Percentiles rank a stretch among this genome's conserved stretches.
phyloP scores from a whole-genome alignment of 2,113 vertebrate species.

The Caracal caracal region DNA sequence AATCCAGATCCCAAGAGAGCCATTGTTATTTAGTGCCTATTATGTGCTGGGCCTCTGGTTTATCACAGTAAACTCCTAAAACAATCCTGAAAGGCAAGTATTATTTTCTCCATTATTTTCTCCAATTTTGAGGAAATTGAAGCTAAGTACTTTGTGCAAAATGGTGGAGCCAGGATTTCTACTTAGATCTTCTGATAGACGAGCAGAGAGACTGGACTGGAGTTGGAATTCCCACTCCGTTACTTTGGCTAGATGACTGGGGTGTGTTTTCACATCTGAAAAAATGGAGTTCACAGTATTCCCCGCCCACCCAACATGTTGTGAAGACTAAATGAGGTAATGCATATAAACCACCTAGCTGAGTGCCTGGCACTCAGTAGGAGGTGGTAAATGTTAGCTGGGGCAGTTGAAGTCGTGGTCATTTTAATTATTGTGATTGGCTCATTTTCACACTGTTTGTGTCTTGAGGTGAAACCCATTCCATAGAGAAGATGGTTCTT shows the following conservation, averaged over 20 bases:
- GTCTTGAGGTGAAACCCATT: neutral
- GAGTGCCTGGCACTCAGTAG: neutral
- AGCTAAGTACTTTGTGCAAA: neutral
- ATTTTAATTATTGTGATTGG: conserved; percentile 34
- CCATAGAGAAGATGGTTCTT: neutral
- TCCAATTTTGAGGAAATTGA: conserved; percentile 40
- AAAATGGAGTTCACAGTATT: neutral
- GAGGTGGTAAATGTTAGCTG: neutral
- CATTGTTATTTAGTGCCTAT: neutral
- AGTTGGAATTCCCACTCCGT: neutral
- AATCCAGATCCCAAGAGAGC: neutral
- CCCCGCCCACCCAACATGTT: neutral
- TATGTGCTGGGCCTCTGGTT: neutral
- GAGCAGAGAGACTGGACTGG: neutral
- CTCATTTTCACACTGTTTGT: neutral
- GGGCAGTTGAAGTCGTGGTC: neutral
- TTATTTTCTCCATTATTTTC: conserved; percentile 11
- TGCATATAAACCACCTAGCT: neutral
- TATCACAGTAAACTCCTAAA: conserved; percentile 49
- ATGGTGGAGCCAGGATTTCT: neutral
- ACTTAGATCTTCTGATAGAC: neutral
- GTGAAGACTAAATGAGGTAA: neutral
- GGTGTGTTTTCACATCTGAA: conserved; percentile 23
- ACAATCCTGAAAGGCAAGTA: conserved; percentile 22
- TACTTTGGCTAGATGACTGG: neutral